Conservation (phyloP, 2,797 vertebrate genomes). For the Pogonophryne albipinna region DNA sequence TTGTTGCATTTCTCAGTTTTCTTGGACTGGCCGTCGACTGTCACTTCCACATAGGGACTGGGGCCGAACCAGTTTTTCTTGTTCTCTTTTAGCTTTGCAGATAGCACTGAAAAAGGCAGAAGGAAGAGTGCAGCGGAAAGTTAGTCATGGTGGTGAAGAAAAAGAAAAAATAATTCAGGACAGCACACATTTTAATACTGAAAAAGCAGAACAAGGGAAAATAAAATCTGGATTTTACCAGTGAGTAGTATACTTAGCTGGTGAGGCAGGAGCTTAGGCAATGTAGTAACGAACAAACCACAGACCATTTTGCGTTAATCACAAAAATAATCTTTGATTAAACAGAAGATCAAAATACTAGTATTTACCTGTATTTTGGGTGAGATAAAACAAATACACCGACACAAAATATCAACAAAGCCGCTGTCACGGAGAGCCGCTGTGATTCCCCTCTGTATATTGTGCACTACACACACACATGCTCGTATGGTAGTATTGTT, state of each 20-base stretch:
- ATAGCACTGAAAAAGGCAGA: constrained; percentile 88
- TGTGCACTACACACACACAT: no score
- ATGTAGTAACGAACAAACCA: neutral
- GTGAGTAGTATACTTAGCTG: neutral
- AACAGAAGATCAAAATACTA: no score
- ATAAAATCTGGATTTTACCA: constrained; percentile 1
- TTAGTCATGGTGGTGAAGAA: constrained; percentile 3
- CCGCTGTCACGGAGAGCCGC: no score
- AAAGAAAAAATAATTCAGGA: constrained; percentile 11
- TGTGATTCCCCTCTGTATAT: no score
- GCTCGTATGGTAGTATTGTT: no score
- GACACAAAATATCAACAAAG: no score
- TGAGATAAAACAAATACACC: no score
- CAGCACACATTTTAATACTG: neutral
- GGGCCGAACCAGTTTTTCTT: constrained; percentile 99
- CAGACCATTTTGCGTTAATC: no score
- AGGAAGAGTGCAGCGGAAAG: neutral
- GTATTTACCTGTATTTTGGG: no score
- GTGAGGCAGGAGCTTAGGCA: neutral
- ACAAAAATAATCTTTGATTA: no score
- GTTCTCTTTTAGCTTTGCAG: constrained; percentile 97
- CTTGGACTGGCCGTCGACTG: constrained; percentile 97
- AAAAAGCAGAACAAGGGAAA: constrained; percentile 6
- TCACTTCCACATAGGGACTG: constrained; percentile 97
- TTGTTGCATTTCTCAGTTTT: constrained; percentile 99